These are phyloP conservation scores for Leptoclinus maculatus DNA, from an alignment of 2,797 vertebrate genomes.

Conservation along the genomic window DNA sequence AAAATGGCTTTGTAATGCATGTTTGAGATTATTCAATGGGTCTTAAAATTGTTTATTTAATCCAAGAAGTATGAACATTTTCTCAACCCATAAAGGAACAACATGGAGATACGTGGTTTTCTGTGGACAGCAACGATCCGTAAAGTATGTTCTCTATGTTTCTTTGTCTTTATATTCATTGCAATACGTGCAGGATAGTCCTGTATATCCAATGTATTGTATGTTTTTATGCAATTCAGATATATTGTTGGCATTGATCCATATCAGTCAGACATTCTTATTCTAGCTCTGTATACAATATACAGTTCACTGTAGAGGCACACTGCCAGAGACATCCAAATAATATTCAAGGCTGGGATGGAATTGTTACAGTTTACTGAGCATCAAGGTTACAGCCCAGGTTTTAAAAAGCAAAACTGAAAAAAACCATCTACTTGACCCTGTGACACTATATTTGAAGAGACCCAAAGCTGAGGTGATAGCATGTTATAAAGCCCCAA, in stretches of 20 bases:
- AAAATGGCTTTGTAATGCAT: neutral
- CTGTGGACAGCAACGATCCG: neutral
- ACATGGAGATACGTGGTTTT: neutral
- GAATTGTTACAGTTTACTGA: conserved; percentile 71
- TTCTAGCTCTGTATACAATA: conserved; percentile 44
- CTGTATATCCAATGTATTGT: neutral
- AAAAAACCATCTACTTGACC: conserved; percentile 74
- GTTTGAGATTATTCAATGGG: neutral
- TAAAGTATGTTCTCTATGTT: neutral
- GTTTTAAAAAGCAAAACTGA: conserved; percentile 72
- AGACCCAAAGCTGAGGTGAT: conserved; percentile 67
- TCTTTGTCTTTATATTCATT: conserved; percentile 1
- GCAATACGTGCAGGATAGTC: neutral
- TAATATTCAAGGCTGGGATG: conserved; percentile 50
- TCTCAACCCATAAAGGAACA: neutral
- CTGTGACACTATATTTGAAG: conserved; percentile 62
- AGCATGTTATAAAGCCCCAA: conserved; percentile 76
- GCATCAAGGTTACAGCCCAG: conserved; percentile 70
- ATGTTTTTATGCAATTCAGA: conserved; percentile 37
- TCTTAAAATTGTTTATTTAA: neutral
- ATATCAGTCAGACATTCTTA: conserved; percentile 28
- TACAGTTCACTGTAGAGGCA: conserved; percentile 41
- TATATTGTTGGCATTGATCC: conserved; percentile 31
- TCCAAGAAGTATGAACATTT: neutral
- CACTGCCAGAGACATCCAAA: conserved; percentile 51